Percentiles rank a stretch among this genome's conserved stretches.
phyloP scores from a whole-genome alignment of 2,888 invertebrate species.

The Cerceris ruficornis region DNA sequence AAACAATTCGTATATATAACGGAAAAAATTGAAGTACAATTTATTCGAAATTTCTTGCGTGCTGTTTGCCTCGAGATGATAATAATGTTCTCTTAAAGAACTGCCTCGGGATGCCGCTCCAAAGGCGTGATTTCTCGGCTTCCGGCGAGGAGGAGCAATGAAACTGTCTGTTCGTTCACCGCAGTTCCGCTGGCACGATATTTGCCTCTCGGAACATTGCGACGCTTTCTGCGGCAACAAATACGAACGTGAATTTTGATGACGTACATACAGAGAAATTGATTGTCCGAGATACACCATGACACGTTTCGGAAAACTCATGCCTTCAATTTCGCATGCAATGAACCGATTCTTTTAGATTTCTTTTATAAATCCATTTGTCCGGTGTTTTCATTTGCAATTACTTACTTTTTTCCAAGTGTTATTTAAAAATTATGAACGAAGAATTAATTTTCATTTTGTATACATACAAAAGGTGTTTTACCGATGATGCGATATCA shows the following conservation, averaged over 20 bases:
- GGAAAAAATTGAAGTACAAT: not conserved
- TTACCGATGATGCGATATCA: too few species aligned
- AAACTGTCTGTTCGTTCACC: slow-evolving; percentile 64
- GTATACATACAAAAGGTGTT: too few species aligned
- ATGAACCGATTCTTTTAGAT: too few species aligned
- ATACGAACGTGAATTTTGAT: not conserved
- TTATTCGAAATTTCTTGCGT: not conserved
- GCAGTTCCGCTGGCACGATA: slow-evolving; percentile 57
- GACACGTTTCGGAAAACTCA: too few species aligned
- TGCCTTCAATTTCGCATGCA: too few species aligned
- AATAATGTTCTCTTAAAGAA: not conserved
- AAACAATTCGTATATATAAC: not conserved
- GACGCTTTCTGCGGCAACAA: slow-evolving; percentile 10
- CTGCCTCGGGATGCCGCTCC: not conserved
- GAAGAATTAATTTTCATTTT: too few species aligned
- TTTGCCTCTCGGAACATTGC: not conserved
- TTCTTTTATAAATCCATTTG: too few species aligned
- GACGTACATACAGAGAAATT: not conserved
- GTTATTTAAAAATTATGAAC: too few species aligned
- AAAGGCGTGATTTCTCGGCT: slow-evolving; percentile 54
- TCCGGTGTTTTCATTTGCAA: too few species aligned
- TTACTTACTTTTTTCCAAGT: too few species aligned
- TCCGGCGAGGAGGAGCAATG: slow-evolving; percentile 52
- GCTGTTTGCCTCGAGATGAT: not conserved
- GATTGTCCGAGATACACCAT: too few species aligned